A percentile compares a stretch with the other conserved stretches of the same genome.
Conservation (phyloP, 2,113 vertebrate species). For the Heterochromis multidens region DNA sequence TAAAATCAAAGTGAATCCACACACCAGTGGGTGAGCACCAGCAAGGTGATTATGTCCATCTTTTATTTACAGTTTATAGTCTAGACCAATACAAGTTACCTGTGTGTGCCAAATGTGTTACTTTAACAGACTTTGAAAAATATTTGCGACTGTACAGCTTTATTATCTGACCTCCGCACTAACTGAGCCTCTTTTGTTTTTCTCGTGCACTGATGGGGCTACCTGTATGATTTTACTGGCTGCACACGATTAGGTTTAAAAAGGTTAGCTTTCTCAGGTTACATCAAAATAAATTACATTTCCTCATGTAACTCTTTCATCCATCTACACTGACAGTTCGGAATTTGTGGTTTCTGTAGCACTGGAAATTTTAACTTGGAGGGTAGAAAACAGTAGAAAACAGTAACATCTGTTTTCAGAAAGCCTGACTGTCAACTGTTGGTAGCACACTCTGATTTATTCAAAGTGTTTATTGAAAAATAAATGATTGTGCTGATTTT, state of each 20-base stretch:
- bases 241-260: neutral
- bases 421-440: neutral
- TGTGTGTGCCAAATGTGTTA: neutral
- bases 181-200: neutral
- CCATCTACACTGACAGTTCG: neutral
- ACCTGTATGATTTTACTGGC: neutral
- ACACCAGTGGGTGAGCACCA: fast-evolving
- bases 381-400: neutral
- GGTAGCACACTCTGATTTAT: neutral
- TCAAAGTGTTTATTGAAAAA: too few species aligned
- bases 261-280: neutral
- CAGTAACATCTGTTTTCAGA: neutral
- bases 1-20: too few species aligned
- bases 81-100: neutral
- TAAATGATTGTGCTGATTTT: neutral
- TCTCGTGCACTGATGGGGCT: neutral
- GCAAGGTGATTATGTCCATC: too few species aligned
- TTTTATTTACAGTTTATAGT: neutral
- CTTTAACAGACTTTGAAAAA: neutral
- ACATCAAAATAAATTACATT: too few species aligned
- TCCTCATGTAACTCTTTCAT: neutral
- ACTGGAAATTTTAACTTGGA: neutral
- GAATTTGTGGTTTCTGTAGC: neutral
- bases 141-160: neutral
- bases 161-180: neutral